Conservation (phyloP, 2,888 invertebrate genomes). For the Amphipoea lucens region DNA sequence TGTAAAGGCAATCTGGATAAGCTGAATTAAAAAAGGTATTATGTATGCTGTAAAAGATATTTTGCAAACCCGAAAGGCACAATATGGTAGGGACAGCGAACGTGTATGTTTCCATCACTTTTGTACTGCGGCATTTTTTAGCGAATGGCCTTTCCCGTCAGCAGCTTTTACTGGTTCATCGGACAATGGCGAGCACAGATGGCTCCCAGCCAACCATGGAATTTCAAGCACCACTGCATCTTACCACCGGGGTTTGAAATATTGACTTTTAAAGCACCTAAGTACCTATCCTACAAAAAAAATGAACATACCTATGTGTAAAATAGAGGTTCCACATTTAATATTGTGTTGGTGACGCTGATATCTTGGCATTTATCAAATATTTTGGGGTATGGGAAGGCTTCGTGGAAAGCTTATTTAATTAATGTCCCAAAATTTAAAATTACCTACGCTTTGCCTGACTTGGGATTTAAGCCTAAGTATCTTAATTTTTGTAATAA, state of each 20-base stretch:
- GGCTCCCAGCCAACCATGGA: slow-evolving; percentile 55
- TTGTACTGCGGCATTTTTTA: slow-evolving; percentile 29
- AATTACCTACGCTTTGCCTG: background rate
- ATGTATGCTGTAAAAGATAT: too few species aligned
- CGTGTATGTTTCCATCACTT: background rate
- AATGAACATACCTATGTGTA: background rate
- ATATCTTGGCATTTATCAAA: background rate
- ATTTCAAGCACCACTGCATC: slow-evolving; percentile 42
- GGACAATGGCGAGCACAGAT: slow-evolving; percentile 49
- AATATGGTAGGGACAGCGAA: background rate
- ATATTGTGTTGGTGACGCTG: background rate
- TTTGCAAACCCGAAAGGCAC: background rate
- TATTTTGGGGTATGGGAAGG: too few species aligned
- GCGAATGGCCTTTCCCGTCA: slow-evolving; percentile 25
- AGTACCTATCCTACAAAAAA: background rate
- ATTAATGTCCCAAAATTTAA: background rate
- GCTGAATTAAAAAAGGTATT: background rate
- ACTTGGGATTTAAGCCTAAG: background rate
- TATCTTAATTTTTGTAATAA: background rate
- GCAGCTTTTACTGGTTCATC: slow-evolving; percentile 40
- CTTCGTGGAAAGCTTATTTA: background rate
- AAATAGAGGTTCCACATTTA: background rate
- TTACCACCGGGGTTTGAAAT: slow-evolving; percentile 28
- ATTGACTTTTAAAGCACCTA: slow-evolving; percentile 27
- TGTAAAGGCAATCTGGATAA: background rate